Conservation (phyloP, 2,113 vertebrate species). For the Phycodurus eques region DNA sequence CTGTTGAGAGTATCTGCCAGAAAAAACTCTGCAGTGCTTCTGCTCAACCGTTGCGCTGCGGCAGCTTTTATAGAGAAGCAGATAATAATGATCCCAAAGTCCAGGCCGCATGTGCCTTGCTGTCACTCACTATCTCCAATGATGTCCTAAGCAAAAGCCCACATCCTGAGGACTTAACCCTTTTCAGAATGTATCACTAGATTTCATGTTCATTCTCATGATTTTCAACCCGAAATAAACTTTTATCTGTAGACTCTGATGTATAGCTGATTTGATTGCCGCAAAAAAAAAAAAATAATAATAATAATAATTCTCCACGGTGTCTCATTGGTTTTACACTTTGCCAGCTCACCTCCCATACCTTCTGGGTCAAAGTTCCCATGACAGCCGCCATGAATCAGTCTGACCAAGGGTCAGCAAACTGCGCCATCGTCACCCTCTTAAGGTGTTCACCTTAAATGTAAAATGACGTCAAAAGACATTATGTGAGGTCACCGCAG, state of each 20-base stretch:
- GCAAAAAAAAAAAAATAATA: not conserved
- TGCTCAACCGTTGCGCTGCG: constrained; percentile 12
- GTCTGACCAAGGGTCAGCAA: constrained; percentile 50
- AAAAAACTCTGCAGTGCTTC: constrained; percentile 38
- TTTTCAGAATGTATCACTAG: not conserved
- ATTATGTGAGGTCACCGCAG: not conserved
- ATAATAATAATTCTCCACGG: not conserved
- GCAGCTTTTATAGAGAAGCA: constrained; percentile 59
- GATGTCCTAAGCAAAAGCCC: constrained; percentile 22
- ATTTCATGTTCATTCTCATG: not conserved
- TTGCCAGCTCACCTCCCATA: constrained; percentile 9
- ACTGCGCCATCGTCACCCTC: constrained; percentile 29
- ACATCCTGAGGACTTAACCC: not conserved
- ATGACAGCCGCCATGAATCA: constrained; percentile 6
- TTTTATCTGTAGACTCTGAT: not conserved
- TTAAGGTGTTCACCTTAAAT: constrained; percentile 19
- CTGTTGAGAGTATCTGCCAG: constrained; percentile 37
- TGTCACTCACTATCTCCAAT: constrained; percentile 42
- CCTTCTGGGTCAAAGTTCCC: constrained; percentile 28
- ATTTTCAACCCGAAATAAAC: not conserved
- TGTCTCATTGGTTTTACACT: constrained; percentile 6
- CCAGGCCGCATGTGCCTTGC: constrained; percentile 55
- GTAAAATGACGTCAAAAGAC: not conserved
- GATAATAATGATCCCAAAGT: constrained; percentile 62
- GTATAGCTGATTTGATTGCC: not conserved